Base-by-base conservation (phyloP, 2,113 vertebrate species). In the Eudorcas thomsonii region DNA sequence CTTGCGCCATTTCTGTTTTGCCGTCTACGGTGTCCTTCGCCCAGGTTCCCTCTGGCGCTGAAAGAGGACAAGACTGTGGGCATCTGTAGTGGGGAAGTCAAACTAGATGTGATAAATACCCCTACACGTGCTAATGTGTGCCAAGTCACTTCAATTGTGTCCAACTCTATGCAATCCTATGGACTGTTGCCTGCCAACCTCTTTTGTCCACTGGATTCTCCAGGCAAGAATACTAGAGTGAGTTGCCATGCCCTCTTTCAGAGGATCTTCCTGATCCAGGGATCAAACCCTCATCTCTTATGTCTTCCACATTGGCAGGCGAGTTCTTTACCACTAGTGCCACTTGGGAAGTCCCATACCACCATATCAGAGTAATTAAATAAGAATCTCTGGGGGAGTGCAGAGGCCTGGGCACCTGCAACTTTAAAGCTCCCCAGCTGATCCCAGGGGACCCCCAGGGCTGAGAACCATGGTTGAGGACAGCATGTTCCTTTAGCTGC, bases 21-120 rank as follows among this genome's bases (percentile, higher is more conserved):
- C 36, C 17, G 1, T 19, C 28, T 48, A 43, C 3, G 2, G 3
- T 3, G 26, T 82, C 25, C 81, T 57, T 16, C 1, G 2, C 16
- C 39, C 50, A n/a, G 21, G 55, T 33, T n/a, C 23, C 36, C n/a
- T 67, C 19, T 10, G 11, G 54, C 28, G 84, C 6, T n/a, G 64
- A 30, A n/a, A 21, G 33, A 33, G 64, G 11, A 55, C 4, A 4
- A 30, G 30, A 33, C 83, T 33, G 36, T 19, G 89, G 16, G 3
- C 4, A 7, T 67, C 55, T 81, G 43, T 26, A 6, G 13, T 54
- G 23, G 26, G 30, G 5, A 71, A 57, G 30, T 33, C 84, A 15
- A 7, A 25, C 30, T 64, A 48, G 26, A 39, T 7, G 4, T 9
- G 0, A 17, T 4, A 62, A 64, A 67, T 23, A 52, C 7, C 43